These are phyloP conservation scores for Peromyscus maniculatus DNA, from an alignment of 2,113 vertebrate species.

Conservation along the genomic window DNA sequence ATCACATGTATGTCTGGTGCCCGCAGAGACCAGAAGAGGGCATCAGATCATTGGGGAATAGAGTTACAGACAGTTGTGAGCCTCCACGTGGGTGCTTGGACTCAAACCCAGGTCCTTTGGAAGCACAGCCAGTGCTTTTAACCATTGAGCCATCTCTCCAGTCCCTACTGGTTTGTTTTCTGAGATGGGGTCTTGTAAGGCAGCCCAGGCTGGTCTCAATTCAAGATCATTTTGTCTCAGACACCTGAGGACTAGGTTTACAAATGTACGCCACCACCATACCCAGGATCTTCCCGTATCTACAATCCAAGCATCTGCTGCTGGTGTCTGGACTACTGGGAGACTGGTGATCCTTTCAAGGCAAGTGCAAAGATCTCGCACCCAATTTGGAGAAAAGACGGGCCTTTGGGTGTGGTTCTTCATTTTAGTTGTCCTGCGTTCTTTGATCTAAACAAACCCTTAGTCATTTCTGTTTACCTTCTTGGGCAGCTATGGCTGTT, in stretches of 20 bases:
- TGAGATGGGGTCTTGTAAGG: background rate
- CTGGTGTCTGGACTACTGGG: background rate
- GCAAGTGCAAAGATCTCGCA: background rate
- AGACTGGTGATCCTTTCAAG: background rate
- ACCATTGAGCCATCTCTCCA: background rate
- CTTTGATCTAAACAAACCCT: background rate
- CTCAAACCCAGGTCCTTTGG: background rate
- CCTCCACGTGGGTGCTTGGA: background rate
- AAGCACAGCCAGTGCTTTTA: background rate
- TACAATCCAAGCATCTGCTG: background rate
- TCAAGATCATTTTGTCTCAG: background rate
- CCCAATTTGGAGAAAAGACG: conserved; percentile 23
- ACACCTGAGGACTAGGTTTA: background rate
- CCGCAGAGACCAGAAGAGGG: background rate
- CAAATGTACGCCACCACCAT: background rate
- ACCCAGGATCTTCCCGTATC: background rate
- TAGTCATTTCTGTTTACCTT: background rate
- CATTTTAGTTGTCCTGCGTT: conserved; percentile 25
- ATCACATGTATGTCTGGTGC: background rate
- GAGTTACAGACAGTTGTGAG: background rate
- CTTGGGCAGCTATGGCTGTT: background rate
- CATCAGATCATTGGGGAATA: background rate
- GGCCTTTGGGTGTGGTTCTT: conserved; percentile 13
- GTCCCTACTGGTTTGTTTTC: background rate
- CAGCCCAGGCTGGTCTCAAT: background rate